Conservation (phyloP, 2,888 invertebrate genomes). For the Crematogaster levior region DNA sequence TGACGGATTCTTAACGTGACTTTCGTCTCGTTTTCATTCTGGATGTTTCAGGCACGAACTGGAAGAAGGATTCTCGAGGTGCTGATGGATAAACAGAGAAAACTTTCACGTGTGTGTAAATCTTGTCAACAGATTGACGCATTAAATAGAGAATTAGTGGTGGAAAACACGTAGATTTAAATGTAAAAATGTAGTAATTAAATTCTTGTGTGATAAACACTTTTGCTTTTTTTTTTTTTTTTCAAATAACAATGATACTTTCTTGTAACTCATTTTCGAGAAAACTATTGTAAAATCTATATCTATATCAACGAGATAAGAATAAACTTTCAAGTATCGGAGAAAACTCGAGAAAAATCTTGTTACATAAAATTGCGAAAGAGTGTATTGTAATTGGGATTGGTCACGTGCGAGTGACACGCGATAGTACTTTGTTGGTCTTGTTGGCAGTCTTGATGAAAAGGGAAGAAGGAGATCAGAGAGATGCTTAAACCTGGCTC, state of each 20-base stretch:
- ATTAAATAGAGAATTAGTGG: neutral
- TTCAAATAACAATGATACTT: neutral
- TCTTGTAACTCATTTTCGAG: neutral
- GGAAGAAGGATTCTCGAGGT: neutral
- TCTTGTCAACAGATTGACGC: conserved; percentile 23
- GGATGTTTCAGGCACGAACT: conserved; percentile 18
- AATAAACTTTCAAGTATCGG: conserved; percentile 12
- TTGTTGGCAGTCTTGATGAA: conserved; percentile 35
- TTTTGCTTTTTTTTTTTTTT: conserved; percentile 12
- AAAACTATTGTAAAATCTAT: neutral
- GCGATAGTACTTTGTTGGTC: conserved; percentile 37
- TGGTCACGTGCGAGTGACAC: conserved; percentile 54
- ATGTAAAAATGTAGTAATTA: neutral
- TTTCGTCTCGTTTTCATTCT: conserved; percentile 51
- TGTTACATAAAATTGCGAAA: conserved; percentile 26
- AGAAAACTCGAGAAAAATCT: conserved; percentile 17
- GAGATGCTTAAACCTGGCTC: conserved; percentile 66
- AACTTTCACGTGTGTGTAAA: conserved; percentile 14
- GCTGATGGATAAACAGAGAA: conserved; percentile 18
- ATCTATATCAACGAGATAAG: conserved; percentile 6
- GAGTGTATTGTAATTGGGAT: conserved; percentile 24
- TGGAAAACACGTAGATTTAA: neutral
- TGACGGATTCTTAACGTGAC: conserved; percentile 54
- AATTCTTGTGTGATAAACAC: neutral
- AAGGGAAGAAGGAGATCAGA: conserved; percentile 36